Evolutionary conservation across 2,888 invertebrate species (phyloP).

Genomic region (Hypomecis atomaria): DNA sequence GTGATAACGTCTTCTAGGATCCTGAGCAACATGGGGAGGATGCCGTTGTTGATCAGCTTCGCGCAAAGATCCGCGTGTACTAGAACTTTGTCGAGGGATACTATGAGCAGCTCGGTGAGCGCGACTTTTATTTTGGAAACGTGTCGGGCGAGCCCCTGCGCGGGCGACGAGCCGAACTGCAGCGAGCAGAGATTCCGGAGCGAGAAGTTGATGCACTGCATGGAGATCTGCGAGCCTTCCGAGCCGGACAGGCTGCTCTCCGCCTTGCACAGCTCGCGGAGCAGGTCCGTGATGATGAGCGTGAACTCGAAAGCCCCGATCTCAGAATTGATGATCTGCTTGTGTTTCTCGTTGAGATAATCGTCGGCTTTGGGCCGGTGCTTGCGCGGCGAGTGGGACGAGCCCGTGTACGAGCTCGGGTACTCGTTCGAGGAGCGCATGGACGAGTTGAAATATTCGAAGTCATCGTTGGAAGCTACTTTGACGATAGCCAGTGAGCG

Average conservation of each 20-base stretch:
- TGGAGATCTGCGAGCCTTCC: slow-evolving; percentile 82
- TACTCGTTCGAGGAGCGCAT: slow-evolving; percentile 65
- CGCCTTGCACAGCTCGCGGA: slow-evolving; percentile 82
- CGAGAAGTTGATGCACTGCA: slow-evolving; percentile 86
- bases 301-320: slow-evolving; percentile 84
- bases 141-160: slow-evolving; percentile 61
- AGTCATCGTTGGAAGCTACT: slow-evolving; percentile 85
- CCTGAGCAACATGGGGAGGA: slow-evolving; percentile 85
- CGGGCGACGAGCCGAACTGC: slow-evolving; percentile 82
- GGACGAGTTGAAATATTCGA: slow-evolving; percentile 85
- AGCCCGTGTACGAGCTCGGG: slow-evolving; percentile 66
- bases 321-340: slow-evolving; percentile 78
- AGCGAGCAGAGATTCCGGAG: slow-evolving; percentile 85
- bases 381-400: slow-evolving; percentile 64
- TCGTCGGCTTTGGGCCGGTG: slow-evolving; percentile 80
- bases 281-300: slow-evolving; percentile 82
- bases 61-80: slow-evolving; percentile 81
- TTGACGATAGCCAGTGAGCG: slow-evolving; percentile 80
- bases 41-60: slow-evolving; percentile 85
- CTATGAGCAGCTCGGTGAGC: slow-evolving; percentile 83
- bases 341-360: slow-evolving; percentile 81
- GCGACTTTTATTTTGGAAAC: slow-evolving; percentile 82
- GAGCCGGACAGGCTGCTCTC: slow-evolving; percentile 80
- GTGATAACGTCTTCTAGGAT: slow-evolving; percentile 84
- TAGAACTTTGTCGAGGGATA: slow-evolving; percentile 83